Percentiles rank a stretch among this genome's conserved stretches.
Evolutionary conservation across 2,113 vertebrate species (phyloP).

Genomic region (Notarius quadriscutis): DNA sequence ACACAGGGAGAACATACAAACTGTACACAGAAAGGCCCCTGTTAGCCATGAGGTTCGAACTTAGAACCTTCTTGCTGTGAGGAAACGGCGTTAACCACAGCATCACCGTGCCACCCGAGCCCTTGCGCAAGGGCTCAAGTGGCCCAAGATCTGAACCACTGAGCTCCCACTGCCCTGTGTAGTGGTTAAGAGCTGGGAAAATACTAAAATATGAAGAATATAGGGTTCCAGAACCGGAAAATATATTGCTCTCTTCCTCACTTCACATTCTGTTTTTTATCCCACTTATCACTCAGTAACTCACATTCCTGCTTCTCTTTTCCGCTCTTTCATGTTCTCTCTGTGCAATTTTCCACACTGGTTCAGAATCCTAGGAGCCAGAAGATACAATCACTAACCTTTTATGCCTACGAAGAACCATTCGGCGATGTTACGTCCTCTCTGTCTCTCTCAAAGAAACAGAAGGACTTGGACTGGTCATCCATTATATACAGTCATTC

Average conservation of each 20-base stretch:
- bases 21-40: too few species aligned
- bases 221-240: not conserved
- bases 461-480: not conserved
- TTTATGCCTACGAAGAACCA: not conserved
- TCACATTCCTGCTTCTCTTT: not conserved
- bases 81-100: too few species aligned
- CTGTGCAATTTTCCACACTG: conserved; percentile 9
- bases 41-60: too few species aligned
- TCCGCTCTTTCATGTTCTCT: not conserved
- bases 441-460: conserved; percentile 3
- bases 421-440: not conserved
- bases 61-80: too few species aligned
- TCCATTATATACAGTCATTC: conserved; percentile 10
- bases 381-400: not conserved
- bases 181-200: not conserved
- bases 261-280: not conserved
- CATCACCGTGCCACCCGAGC: too few species aligned
- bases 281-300: not conserved
- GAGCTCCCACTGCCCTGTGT: not conserved
- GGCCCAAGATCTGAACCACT: not conserved
- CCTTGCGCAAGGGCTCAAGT: too few species aligned
- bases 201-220: not conserved
- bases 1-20: too few species aligned
- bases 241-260: not conserved
- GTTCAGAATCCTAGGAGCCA: not conserved